These are phyloP conservation scores for Lithosia quadra DNA, from an alignment of 2,888 invertebrate genomes.

Conservation along the genomic window DNA sequence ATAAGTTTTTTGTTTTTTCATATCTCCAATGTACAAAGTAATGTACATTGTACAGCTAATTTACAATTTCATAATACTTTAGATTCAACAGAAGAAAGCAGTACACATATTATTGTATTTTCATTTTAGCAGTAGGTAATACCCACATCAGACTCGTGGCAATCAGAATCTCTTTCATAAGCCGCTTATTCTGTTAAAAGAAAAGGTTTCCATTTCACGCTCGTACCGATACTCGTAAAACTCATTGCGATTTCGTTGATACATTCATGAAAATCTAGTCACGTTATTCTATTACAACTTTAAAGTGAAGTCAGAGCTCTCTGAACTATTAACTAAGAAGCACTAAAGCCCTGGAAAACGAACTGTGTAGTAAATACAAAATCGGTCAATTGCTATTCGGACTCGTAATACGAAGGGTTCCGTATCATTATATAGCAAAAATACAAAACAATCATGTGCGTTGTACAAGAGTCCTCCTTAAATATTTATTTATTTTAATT, in stretches of 20 bases:
- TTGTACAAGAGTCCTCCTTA: no score
- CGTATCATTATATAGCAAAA: no score
- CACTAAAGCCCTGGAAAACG: background rate
- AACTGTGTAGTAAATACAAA: background rate
- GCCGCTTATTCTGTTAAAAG: constrained; percentile 28
- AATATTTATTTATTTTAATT: no score
- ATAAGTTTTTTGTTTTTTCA: no score
- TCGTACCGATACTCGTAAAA: constrained; percentile 29
- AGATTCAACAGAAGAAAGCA: no score
- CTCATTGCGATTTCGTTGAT: constrained; percentile 32
- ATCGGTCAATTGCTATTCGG: no score
- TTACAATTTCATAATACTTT: no score
- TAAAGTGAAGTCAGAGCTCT: constrained; percentile 22
- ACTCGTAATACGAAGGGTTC: no score
- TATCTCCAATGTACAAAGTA: no score
- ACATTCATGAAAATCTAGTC: constrained; percentile 34
- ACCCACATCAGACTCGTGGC: no score
- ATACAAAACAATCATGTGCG: no score
- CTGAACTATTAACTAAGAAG: constrained; percentile 16
- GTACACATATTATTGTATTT: background rate
- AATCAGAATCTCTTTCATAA: constrained; percentile 18
- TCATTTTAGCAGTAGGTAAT: background rate
- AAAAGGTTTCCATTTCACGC: constrained; percentile 32
- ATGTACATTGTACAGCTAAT: no score
- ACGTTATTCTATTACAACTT: constrained; percentile 35